A percentile compares a stretch with the other conserved stretches of the same genome.
These are phyloP conservation scores for Salarias fasciatus DNA, from an alignment of 2,797 vertebrate species.

Conservation along the genomic window DNA sequence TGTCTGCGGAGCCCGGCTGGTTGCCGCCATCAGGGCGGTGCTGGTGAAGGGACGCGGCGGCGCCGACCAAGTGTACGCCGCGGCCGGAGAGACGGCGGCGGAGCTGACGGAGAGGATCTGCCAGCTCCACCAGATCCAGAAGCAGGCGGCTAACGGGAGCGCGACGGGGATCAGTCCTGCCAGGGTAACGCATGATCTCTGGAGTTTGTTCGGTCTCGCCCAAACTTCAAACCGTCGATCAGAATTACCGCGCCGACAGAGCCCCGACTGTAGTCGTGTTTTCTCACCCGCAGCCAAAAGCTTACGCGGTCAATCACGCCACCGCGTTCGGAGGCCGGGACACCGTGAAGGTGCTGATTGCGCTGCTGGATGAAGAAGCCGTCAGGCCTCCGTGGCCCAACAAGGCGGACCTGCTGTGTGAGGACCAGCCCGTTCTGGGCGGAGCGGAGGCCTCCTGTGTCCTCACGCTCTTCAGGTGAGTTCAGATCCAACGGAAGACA, in stretches of 20 bases:
- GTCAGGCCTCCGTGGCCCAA: constrained; percentile 81
- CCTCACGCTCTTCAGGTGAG: constrained; percentile 88
- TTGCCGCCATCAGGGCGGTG: constrained; percentile 85
- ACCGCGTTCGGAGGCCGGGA: constrained; percentile 91
- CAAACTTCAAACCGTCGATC: too few relatives aligned
- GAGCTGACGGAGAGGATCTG: constrained; percentile 88
- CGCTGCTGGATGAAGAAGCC: constrained; percentile 92
- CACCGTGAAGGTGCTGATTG: constrained; percentile 87
- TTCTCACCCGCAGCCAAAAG: constrained; percentile 84
- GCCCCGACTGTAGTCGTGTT: constrained; percentile 10
- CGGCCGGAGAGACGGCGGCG: constrained; percentile 82
- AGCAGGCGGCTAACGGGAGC: constrained; percentile 46
- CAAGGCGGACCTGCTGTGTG: constrained; percentile 88
- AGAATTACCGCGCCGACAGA: background rate
- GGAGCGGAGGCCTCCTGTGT: constrained; percentile 73
- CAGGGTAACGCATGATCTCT: constrained; percentile 83
- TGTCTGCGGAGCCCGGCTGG: constrained; percentile 84
- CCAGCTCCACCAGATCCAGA: constrained; percentile 82
- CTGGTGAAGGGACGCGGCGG: constrained; percentile 89
- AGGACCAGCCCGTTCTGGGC: constrained; percentile 75
- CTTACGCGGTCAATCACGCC: constrained; percentile 89
- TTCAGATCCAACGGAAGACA: too few relatives aligned
- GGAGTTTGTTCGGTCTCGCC: too few relatives aligned
- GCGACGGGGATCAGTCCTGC: constrained; percentile 89
- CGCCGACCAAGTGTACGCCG: constrained; percentile 80